Conservation (phyloP, 2,113 vertebrate genomes). For the Lepus timidus region DNA sequence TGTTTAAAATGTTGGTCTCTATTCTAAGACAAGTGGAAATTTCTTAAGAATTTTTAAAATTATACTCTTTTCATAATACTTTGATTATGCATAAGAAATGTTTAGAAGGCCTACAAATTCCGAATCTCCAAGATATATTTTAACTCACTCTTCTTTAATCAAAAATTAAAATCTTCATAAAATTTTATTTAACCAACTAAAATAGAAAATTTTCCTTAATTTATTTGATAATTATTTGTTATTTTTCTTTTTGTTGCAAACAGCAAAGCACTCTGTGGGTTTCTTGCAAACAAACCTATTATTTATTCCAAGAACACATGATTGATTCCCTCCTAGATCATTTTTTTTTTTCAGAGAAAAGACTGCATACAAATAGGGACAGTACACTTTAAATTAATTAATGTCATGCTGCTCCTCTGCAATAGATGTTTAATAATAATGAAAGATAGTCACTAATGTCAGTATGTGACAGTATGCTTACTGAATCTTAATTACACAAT, state of each 20-base stretch:
- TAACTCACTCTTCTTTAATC: too few species aligned
- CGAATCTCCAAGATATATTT: neutral
- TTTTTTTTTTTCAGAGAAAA: slow-evolving; percentile 60
- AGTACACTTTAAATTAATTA: slow-evolving; percentile 69
- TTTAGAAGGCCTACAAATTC: neutral
- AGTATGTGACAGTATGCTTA: slow-evolving; percentile 64
- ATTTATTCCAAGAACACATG: slow-evolving; percentile 30
- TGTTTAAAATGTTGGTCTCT: neutral
- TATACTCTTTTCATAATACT: neutral
- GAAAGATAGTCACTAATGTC: slow-evolving; percentile 58
- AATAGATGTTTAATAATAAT: slow-evolving; percentile 71
- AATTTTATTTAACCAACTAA: neutral
- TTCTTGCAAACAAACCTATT: slow-evolving; percentile 47
- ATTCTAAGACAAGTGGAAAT: neutral
- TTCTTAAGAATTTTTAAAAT: neutral
- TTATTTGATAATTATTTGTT: slow-evolving; percentile 5
- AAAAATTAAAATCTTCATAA: too few species aligned
- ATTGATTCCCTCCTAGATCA: slow-evolving; percentile 65
- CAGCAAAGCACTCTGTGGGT: neutral
- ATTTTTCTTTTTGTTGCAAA: slow-evolving; percentile 29
- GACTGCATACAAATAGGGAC: slow-evolving; percentile 33
- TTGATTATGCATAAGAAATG: neutral
- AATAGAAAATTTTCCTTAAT: slow-evolving; percentile 11
- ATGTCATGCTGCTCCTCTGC: slow-evolving; percentile 48
- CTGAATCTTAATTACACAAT: slow-evolving; percentile 87